These are phyloP conservation scores for Intellagama lesueurii DNA, from an alignment of 2,797 vertebrate genomes.

Conservation along the genomic window DNA sequence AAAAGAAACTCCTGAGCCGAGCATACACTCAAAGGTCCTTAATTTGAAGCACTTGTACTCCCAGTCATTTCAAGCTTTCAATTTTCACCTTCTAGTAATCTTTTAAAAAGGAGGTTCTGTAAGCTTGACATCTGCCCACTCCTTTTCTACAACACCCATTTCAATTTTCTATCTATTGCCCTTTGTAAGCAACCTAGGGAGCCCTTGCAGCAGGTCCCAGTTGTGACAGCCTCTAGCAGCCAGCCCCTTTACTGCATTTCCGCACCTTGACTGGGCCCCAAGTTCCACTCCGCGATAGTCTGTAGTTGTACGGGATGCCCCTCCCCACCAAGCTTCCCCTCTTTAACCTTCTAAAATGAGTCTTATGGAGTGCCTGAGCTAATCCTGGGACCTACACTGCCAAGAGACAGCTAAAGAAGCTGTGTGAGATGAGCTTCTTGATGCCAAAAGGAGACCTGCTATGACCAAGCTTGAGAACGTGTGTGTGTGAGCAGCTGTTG, in stretches of 20 bases:
- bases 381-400: background rate
- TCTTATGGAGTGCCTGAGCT: background rate
- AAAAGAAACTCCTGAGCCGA: background rate
- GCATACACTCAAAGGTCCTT: background rate
- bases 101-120: no score
- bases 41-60: background rate
- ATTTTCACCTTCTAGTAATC: no score
- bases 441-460: background rate
- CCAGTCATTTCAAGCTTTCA: background rate
- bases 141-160: no score
- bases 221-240: background rate
- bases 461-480: background rate
- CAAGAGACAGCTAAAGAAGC: background rate
- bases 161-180: no score
- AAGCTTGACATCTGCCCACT: no score
- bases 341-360: background rate
- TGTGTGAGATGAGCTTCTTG: background rate
- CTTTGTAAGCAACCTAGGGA: no score
- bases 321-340: background rate
- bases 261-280: background rate
- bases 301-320: background rate
- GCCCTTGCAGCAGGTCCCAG: background rate
- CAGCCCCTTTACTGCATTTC: background rate
- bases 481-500: background rate
- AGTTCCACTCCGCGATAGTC: background rate